A percentile compares a stretch with the other conserved stretches of the same genome.
phyloP scores from a whole-genome alignment of 2,888 invertebrate species.

The Nebria salina region DNA sequence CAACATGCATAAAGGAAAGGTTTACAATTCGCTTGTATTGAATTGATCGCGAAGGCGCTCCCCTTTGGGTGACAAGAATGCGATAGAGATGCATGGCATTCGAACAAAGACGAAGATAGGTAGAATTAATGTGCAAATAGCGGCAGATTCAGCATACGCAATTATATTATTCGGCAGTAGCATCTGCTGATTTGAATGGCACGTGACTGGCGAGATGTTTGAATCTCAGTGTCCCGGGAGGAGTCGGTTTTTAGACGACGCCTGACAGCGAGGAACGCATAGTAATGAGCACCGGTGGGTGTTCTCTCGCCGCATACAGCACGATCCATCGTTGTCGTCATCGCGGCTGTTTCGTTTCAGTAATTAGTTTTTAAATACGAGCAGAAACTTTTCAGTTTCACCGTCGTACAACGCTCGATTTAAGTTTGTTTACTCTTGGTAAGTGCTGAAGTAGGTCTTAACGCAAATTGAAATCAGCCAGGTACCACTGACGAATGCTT shows the following conservation, averaged over 20 bases:
- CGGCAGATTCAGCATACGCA: conserved; percentile 25
- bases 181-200: conserved; percentile 44
- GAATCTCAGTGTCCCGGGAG: conserved; percentile 29
- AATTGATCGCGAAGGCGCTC: background rate
- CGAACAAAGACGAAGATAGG: conserved; percentile 4
- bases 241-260: conserved; percentile 30
- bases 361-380: conserved; percentile 37
- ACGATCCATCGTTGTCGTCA: conserved; percentile 10
- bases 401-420: conserved; percentile 5
- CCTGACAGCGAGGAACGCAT: conserved; percentile 35
- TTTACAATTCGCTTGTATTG: background rate
- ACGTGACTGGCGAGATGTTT: conserved; percentile 21
- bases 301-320: background rate
- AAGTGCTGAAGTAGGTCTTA: background rate
- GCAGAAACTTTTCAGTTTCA: conserved; percentile 2
- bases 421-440: background rate
- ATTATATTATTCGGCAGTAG: conserved; percentile 25
- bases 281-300: conserved; percentile 28
- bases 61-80: background rate
- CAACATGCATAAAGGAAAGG: background rate
- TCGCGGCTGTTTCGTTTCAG: conserved; percentile 26
- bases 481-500: background rate
- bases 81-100: background rate
- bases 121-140: conserved; percentile 25
- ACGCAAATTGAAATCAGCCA: background rate